These are phyloP conservation scores for Rhea pennata DNA, from an alignment of 2,113 vertebrate species.

Conservation along the genomic window DNA sequence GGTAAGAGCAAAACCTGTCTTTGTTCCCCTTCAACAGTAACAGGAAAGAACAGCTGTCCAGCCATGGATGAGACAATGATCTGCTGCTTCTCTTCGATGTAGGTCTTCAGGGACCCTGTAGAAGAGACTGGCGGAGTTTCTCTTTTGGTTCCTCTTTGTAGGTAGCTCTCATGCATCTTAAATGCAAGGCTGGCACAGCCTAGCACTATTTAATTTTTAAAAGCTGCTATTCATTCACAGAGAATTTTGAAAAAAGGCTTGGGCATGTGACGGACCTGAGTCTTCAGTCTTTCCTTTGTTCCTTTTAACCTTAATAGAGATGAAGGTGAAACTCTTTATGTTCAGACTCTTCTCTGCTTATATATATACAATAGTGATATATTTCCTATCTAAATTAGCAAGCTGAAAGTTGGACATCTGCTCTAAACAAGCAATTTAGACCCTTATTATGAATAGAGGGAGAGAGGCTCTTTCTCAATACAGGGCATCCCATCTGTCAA, in stretches of 20 bases:
- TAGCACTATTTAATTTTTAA: not conserved
- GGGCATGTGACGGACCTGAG: not conserved
- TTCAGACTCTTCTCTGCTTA: not conserved
- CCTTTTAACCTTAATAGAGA: not conserved
- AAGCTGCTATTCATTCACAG: not conserved
- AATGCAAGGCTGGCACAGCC: not conserved
- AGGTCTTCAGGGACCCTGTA: not conserved
- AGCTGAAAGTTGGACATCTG: not conserved
- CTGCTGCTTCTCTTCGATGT: fast-evolving
- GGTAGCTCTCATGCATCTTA: not conserved
- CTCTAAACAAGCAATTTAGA: not conserved
- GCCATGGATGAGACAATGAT: not conserved
- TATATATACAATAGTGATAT: not conserved
- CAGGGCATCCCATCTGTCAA: not conserved
- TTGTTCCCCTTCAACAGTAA: not conserved
- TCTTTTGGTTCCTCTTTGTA: not conserved
- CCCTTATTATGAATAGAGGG: not conserved
- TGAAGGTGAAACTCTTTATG: not conserved
- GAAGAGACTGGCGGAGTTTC: not conserved
- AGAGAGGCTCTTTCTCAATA: not conserved
- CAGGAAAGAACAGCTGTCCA: not conserved
- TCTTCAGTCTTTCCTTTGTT: not conserved
- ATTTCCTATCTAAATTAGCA: not conserved
- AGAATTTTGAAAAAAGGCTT: not conserved
- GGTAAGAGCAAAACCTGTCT: not conserved